phyloP scores from a whole-genome alignment of 2,797 vertebrate species.

The Coccyzus lansbergi region DNA sequence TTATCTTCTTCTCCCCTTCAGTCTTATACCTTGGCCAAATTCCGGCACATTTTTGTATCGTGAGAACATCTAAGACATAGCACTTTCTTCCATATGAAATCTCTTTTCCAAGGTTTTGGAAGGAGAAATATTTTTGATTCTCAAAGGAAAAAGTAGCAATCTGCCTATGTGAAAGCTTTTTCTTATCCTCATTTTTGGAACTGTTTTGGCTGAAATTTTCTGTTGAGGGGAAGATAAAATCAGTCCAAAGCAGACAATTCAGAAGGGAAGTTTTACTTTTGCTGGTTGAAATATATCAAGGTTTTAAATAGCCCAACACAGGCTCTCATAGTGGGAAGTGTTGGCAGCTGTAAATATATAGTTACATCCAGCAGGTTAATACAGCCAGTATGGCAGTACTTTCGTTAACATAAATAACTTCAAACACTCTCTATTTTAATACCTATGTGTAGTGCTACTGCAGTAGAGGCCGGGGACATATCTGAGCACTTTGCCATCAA shows the following conservation, averaged over 20 bases:
- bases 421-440: background rate
- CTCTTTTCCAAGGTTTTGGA: background rate
- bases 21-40: background rate
- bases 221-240: background rate
- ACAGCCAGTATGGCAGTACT: background rate
- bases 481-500: background rate
- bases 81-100: background rate
- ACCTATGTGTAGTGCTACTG: background rate
- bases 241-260: background rate
- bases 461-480: background rate
- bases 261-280: background rate
- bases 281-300: background rate
- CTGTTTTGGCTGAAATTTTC: background rate
- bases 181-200: background rate
- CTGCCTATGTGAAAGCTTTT: background rate
- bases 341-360: background rate
- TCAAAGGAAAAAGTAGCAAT: background rate
- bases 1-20: background rate
- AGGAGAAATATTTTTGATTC: background rate
- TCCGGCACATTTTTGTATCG: background rate
- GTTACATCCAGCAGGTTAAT: constrained; percentile 6
- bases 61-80: background rate
- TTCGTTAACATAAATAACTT: background rate
- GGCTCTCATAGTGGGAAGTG: background rate
- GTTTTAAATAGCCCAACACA: constrained; percentile 16